Conservation (phyloP, 2,797 vertebrate genomes). For the Hylomyscus alleni region DNA sequence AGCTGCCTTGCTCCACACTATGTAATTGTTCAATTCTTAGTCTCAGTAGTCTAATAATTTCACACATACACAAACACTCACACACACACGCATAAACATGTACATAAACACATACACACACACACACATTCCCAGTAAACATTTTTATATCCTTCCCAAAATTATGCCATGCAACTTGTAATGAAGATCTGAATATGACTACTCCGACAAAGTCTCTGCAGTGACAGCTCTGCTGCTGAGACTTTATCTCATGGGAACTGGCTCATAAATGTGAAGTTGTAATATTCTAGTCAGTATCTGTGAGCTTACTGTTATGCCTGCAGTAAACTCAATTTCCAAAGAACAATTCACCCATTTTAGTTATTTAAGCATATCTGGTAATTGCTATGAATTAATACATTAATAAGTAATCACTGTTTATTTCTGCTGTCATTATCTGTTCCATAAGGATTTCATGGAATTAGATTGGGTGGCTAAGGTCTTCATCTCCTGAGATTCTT, state of each 20-base stretch:
- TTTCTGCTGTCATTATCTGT: background rate
- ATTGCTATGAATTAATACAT: background rate
- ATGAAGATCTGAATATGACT: background rate
- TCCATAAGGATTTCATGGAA: background rate
- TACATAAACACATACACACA: background rate
- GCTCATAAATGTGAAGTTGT: background rate
- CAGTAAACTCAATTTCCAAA: background rate
- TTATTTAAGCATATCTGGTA: too few species aligned
- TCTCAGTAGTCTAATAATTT: background rate
- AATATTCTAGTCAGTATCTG: background rate
- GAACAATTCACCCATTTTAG: background rate
- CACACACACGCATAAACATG: background rate
- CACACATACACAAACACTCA: background rate
- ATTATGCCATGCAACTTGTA: rapidly evolving
- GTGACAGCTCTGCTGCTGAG: background rate
- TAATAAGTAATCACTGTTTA: background rate
- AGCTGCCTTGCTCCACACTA: too few species aligned
- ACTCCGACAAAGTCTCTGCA: background rate
- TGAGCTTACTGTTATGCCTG: background rate
- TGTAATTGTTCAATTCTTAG: too few species aligned
- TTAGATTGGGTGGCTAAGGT: background rate
- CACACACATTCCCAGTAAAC: background rate
- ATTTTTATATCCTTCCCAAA: background rate
- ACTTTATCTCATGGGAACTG: background rate
- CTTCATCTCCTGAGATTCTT: background rate